Conservation (phyloP, 2,113 vertebrate species). For the Semnornis frantzii region DNA sequence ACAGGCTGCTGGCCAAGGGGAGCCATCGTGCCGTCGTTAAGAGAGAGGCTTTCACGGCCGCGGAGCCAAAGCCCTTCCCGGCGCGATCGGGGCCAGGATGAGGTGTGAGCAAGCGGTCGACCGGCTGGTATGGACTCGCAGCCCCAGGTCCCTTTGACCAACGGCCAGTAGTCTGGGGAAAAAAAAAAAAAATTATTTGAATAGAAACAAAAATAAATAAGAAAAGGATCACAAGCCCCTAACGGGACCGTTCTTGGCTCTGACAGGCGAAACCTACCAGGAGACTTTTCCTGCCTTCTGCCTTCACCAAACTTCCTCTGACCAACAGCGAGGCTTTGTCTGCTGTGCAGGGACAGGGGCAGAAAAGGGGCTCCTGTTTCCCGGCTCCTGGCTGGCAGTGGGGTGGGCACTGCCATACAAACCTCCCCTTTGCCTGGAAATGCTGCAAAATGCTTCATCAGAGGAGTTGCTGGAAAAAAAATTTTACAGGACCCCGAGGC, state of each 20-base stretch:
- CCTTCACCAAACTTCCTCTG: neutral
- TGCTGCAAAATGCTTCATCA: accelerated
- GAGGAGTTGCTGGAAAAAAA: neutral
- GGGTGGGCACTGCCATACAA: neutral
- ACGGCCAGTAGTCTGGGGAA: neutral
- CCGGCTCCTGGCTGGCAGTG: neutral
- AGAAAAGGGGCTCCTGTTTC: neutral
- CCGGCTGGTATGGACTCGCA: neutral
- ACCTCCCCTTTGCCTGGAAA: neutral
- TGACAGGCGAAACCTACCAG: neutral
- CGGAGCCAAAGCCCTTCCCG: neutral
- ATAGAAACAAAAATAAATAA: neutral
- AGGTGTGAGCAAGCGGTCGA: neutral
- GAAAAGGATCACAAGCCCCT: neutral
- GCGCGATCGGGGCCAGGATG: neutral
- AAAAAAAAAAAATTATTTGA: constrained; percentile 23
- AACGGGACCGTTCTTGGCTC: neutral
- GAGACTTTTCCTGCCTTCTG: constrained; percentile 3
- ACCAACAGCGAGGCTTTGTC: constrained; percentile 21
- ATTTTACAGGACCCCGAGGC: accelerated
- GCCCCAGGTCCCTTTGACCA: neutral
- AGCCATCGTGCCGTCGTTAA: neutral
- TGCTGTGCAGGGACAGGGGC: neutral
- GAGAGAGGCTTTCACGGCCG: constrained; percentile 44
- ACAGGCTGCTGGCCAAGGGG: constrained; percentile 51